These are phyloP conservation scores for Bombus picipes DNA, from an alignment of 1,140 invertebrate species.

Conservation along the genomic window DNA sequence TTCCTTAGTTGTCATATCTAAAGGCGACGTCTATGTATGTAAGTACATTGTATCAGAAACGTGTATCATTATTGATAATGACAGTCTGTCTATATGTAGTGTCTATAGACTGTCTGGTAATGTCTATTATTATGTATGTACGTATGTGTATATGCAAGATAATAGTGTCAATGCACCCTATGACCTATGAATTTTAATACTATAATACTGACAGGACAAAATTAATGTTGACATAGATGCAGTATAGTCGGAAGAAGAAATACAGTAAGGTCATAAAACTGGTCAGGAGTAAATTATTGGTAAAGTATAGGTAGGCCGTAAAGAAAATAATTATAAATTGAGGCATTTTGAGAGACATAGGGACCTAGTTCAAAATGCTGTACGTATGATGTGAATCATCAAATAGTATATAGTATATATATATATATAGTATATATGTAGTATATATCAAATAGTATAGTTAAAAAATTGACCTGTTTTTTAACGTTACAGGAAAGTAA, in stretches of 20 bases:
- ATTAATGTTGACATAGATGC: background rate
- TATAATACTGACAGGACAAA: background rate
- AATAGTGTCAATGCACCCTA: slow-evolving; percentile 3
- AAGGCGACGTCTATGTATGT: too few relatives aligned
- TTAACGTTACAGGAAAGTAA: too few relatives aligned
- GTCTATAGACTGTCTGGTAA: background rate
- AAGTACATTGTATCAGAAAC: too few relatives aligned
- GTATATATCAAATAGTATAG: too few relatives aligned
- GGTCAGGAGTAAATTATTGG: background rate
- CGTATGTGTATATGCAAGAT: background rate
- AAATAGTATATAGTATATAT: too few relatives aligned
- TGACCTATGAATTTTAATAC: slow-evolving; percentile 8
- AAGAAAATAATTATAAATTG: background rate
- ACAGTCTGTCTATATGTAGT: background rate
- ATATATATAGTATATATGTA: too few relatives aligned
- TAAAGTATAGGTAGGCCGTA: background rate
- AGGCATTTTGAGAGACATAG: background rate
- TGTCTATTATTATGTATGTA: background rate
- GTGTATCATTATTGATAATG: background rate
- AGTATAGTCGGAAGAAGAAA: background rate
- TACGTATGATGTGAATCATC: too few relatives aligned
- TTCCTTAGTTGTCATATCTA: background rate
- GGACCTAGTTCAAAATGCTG: too few relatives aligned
- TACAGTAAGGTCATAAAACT: background rate
- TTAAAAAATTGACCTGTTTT: too few relatives aligned